Base-by-base conservation (phyloP, 2,797 vertebrate genomes). In the Hypotaenidia philippensis region DNA sequence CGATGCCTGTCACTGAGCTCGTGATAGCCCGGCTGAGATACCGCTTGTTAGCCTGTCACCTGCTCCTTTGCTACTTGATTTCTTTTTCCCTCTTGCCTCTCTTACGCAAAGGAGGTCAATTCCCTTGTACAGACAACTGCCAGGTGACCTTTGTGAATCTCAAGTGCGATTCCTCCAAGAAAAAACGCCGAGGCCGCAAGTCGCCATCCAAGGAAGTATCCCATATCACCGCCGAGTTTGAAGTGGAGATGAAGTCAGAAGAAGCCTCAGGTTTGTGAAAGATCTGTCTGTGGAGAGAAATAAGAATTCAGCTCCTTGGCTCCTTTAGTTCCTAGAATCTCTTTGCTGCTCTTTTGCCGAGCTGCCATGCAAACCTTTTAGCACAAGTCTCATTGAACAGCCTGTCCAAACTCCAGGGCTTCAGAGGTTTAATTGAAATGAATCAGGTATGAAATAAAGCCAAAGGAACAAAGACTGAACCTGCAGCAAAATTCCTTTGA, bases 161-260 rank as follows among this genome's bases (percentile, higher is more conserved):
- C 72, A 99, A 99, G 96, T 99, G 99, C 0, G 99, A 99, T 95
- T 99, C 99, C 6, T 99, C 99, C 11, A 99, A 99, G 98, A 99
- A 99, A 93, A 98, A 98, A 25, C 95, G 99, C 7, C 98, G 99
- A 17, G 99, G 99, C 44, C 99, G 99, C 79, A 99, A 99, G 92
- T 99, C 99, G 7, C 98, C 99, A 0, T 98, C 99, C 0, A 99
- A 99, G 94, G 99, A 99, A 93, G 99, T 99, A 75, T 99, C 99
- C 6, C 99, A 99, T 91, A 99, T 99, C 97, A 99, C 99, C 0
- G 99, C 99, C 0, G 99, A 99, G 97, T 99, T 99, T 36, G 99
- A 99, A 97, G 98, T 99, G 95, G 99, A 99, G 97, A 98, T 99
- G 97, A 99, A 99, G 95, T 97, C 98, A 64, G 99, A 99, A 69